phyloP scores from a whole-genome alignment of 2,113 vertebrate species.

The Brachyhypopomus gauderio region DNA sequence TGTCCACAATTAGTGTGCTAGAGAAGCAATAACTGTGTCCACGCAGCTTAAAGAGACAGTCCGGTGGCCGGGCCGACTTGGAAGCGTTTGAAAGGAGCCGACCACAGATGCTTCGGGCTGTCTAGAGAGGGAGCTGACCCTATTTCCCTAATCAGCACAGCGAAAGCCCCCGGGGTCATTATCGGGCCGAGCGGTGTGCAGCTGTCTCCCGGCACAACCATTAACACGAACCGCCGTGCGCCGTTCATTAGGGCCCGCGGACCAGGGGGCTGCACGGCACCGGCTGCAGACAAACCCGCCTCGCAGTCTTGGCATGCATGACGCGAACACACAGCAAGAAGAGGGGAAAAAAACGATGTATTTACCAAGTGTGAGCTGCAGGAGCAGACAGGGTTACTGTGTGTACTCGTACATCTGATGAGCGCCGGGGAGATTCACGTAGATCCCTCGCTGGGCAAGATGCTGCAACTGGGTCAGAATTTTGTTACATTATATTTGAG shows the following conservation, averaged over 20 bases:
- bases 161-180: conserved; percentile 33
- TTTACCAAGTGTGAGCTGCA: neutral
- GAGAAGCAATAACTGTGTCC: no score
- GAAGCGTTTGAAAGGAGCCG: neutral
- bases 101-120: neutral
- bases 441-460: conserved; percentile 2
- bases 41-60: no score
- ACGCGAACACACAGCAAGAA: conserved; percentile 22
- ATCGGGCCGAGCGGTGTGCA: conserved; percentile 2
- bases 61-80: neutral
- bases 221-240: conserved; percentile 20
- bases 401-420: conserved; percentile 5
- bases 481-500: neutral
- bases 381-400: neutral
- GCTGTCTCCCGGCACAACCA: conserved; percentile 7
- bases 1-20: no score
- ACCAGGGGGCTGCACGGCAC: conserved; percentile 2
- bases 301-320: conserved; percentile 21
- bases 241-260: conserved; percentile 33
- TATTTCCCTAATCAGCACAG: neutral
- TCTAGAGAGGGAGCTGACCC: neutral
- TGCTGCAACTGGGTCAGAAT: neutral
- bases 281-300: conserved; percentile 10
- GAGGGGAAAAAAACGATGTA: neutral
- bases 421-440: neutral